phyloP scores from a whole-genome alignment of 37 sponge, comb jelly and placozoan species.

The Theonella swinhoei region DNA sequence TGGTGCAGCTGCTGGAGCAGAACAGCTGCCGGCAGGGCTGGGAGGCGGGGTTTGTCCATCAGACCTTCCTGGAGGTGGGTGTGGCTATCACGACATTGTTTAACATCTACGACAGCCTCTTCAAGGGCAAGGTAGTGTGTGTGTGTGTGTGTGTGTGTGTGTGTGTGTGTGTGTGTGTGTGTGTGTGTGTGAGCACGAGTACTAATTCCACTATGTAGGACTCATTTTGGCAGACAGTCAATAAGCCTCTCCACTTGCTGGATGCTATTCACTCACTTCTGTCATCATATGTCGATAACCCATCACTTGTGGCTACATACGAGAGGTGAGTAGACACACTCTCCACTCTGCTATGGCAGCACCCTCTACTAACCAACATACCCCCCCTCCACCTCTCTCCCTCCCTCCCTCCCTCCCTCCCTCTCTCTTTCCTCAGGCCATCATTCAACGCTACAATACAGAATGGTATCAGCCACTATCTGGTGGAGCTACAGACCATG shows the following conservation, averaged over 20 bases:
- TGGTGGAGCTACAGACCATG: conserved; percentile 73
- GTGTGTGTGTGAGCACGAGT: conserved; percentile 22
- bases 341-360: no score
- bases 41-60: conserved; percentile 41
- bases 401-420: conserved; percentile 27
- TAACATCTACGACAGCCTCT: conserved; percentile 68
- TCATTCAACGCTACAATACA: conserved; percentile 37
- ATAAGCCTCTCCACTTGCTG: conserved; percentile 57
- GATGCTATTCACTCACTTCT: conserved; percentile 44
- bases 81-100: conserved; percentile 59
- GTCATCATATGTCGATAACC: background rate
- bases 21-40: conserved; percentile 61
- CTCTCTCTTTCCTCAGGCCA: conserved; percentile 26
- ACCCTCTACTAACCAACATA: no score
- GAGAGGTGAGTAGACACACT: conserved; percentile 43
- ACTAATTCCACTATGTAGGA: conserved; percentile 18
- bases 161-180: conserved; percentile 7
- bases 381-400: no score
- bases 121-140: conserved; percentile 71
- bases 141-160: background rate
- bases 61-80: conserved; percentile 59
- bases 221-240: conserved; percentile 40
- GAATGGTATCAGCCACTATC: conserved; percentile 56
- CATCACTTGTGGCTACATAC: conserved; percentile 21
- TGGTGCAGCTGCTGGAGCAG: conserved; percentile 71